These are phyloP conservation scores for Rynchops niger DNA, from an alignment of 2,113 vertebrate genomes.

Conservation along the genomic window DNA sequence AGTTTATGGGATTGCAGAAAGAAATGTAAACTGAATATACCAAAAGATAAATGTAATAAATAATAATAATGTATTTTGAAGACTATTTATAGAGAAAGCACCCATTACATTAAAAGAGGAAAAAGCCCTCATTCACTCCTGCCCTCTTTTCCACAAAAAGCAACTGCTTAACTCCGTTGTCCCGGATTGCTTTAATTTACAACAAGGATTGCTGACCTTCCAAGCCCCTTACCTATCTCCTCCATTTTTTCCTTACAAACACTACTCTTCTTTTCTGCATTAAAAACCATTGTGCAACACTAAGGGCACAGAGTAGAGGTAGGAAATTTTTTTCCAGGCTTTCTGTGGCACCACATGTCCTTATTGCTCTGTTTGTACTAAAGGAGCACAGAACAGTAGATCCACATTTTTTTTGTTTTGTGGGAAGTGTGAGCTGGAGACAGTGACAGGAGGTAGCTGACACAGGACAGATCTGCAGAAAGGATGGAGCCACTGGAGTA, in stretches of 20 bases:
- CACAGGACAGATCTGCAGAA: neutral
- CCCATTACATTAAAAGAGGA: neutral
- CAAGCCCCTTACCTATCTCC: neutral
- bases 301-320: neutral
- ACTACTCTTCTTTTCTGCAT: neutral
- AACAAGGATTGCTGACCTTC: neutral
- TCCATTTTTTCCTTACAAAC: neutral
- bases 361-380: neutral
- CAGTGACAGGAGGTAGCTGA: neutral
- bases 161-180: neutral
- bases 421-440: neutral
- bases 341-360: neutral
- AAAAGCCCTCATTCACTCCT: neutral
- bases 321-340: neutral
- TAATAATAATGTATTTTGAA: neutral
- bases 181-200: neutral
- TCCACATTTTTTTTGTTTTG: neutral
- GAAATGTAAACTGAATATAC: conserved; percentile 5
- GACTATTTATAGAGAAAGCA: neutral
- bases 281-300: neutral
- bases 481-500: neutral
- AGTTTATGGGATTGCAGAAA: neutral
- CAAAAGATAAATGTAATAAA: neutral
- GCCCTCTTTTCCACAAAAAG: neutral
- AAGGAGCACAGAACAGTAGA: neutral